Evolutionary conservation across 2,113 vertebrate species (phyloP).

Genomic region (Pristiophorus japonicus): DNA sequence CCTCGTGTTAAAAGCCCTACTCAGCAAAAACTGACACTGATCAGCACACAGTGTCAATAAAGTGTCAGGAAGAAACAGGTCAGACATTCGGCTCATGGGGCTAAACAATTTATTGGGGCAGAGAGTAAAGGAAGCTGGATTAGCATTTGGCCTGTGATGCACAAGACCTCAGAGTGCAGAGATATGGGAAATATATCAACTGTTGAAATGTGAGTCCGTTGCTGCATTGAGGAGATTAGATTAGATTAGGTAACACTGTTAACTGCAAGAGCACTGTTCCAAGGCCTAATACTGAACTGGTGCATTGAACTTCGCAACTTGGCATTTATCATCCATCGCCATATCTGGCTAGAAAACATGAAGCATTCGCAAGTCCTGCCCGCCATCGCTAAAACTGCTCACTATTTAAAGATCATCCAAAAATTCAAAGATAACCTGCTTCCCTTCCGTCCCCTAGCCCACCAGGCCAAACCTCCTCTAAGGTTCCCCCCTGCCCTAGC

Average conservation of each 20-base stretch:
- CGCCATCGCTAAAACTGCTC: too few species aligned
- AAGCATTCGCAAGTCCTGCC: too few species aligned
- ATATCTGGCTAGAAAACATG: too few species aligned
- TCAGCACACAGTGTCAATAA: neutral
- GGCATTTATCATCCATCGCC: too few species aligned
- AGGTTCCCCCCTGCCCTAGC: too few species aligned
- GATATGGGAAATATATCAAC: neutral
- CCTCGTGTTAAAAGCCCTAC: neutral
- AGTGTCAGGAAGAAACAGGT: neutral
- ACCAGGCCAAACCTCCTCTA: too few species aligned
- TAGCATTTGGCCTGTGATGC: neutral
- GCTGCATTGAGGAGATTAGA: neutral
- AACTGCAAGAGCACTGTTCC: neutral
- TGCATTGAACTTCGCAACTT: neutral
- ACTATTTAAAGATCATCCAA: too few species aligned
- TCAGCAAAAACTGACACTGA: neutral
- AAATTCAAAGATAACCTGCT: too few species aligned
- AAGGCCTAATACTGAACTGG: neutral
- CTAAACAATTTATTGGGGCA: neutral
- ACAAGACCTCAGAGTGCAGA: neutral
- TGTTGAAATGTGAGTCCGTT: neutral
- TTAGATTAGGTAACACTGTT: neutral
- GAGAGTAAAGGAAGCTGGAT: neutral
- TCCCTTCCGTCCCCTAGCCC: too few species aligned
- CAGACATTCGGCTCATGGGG: neutral